Evolutionary conservation across 1,140 invertebrate genomes (phyloP).

Genomic region (Zaprionus ornatus): DNA sequence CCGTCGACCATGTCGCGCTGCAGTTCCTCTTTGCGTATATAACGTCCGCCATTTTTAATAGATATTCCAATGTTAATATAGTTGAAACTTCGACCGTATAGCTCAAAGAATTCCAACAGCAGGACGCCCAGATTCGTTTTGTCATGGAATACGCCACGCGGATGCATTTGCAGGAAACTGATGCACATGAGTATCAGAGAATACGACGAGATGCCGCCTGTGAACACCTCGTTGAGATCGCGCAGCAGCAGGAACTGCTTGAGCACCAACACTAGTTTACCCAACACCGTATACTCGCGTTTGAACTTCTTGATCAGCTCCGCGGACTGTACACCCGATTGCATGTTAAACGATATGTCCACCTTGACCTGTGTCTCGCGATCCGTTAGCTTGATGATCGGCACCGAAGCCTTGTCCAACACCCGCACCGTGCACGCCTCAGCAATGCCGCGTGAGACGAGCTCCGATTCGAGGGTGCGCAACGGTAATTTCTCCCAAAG

Average conservation of each 20-base stretch:
- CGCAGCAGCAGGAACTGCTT: slow-evolving; percentile 99
- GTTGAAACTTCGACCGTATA: slow-evolving; percentile 98
- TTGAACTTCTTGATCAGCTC: slow-evolving; percentile 96
- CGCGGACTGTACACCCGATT: slow-evolving; percentile 96
- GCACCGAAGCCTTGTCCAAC: slow-evolving; percentile 98
- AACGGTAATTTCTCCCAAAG: slow-evolving; percentile 96
- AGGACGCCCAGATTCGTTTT: slow-evolving; percentile 95
- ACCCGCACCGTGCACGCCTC: slow-evolving; percentile 96
- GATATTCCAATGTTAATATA: slow-evolving; percentile 97
- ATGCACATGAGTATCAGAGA: slow-evolving; percentile 99
- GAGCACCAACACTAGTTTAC: slow-evolving; percentile 97
- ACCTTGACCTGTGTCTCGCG: slow-evolving; percentile 96
- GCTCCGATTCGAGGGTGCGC: slow-evolving; percentile 94
- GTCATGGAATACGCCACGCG: slow-evolving; percentile 86
- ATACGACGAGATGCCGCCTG: slow-evolving; percentile 98
- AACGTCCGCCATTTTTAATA: slow-evolving; percentile 96
- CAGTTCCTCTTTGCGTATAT: slow-evolving; percentile 97
- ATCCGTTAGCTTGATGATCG: slow-evolving; percentile 99
- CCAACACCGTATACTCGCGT: slow-evolving; percentile 91
- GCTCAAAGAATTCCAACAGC: slow-evolving; percentile 98
- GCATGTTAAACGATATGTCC: slow-evolving; percentile 99
- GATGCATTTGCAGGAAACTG: slow-evolving; percentile 95
- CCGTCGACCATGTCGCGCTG: slow-evolving; percentile 96
- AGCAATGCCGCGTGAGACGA: slow-evolving; percentile 94
- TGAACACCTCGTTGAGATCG: slow-evolving; percentile 99